Evolutionary conservation across 2,113 vertebrate genomes (phyloP).

Genomic region (Sula dactylatra): DNA sequence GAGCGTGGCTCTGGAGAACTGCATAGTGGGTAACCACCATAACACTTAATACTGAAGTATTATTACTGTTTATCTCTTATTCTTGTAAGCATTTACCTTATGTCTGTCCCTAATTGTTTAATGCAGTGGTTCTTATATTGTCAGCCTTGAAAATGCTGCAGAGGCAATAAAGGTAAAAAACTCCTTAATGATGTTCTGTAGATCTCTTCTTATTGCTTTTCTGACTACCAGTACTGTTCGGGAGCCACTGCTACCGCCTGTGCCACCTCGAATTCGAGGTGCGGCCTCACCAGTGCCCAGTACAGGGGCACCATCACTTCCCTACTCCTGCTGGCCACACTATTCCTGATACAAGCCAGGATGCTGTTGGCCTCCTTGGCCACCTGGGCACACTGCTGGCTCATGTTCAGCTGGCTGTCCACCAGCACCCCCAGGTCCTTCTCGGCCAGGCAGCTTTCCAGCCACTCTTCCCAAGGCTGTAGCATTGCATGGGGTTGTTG

Average conservation of each 20-base stretch:
- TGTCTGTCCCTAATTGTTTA: not conserved
- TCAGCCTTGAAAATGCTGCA: not conserved
- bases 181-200: not conserved
- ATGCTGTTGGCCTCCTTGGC: no score
- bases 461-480: no score
- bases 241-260: not conserved
- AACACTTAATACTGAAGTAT: not conserved
- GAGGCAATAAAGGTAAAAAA: not conserved
- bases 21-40: not conserved
- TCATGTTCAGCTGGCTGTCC: no score
- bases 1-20: not conserved
- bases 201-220: not conserved
- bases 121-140: not conserved
- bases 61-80: not conserved
- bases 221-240: not conserved
- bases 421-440: no score
- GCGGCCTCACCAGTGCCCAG: no score
- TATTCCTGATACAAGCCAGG: no score
- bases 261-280: no score
- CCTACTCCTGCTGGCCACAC: no score
- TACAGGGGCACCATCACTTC: no score
- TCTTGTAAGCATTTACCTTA: not conserved
- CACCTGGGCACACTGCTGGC: no score
- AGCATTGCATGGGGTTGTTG: no score
- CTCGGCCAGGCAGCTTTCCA: no score